A percentile compares a stretch with the other conserved stretches of the same genome.
These are phyloP conservation scores for Troglohyphantes excavatus DNA, from an alignment of 2,888 invertebrate genomes.

Conservation along the genomic window DNA sequence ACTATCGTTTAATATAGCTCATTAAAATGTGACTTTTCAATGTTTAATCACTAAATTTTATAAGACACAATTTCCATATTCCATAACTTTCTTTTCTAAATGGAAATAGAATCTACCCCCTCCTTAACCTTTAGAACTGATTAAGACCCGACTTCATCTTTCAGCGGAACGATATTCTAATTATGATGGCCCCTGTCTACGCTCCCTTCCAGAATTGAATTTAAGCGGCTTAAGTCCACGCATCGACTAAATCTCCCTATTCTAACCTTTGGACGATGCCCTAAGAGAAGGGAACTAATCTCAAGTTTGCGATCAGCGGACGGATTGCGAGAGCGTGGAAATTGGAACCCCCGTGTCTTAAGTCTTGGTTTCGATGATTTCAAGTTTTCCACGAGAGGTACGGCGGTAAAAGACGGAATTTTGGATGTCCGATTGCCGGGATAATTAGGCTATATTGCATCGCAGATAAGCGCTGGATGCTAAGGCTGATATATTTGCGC, in stretches of 20 bases:
- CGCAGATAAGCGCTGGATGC: constrained; percentile 23
- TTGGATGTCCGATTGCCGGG: constrained; percentile 37
- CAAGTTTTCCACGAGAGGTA: constrained; percentile 50
- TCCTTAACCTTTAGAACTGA: no score
- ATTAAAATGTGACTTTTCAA: no score
- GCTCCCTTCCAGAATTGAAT: constrained; percentile 49
- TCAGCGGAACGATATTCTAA: constrained; percentile 47
- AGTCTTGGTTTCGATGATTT: constrained; percentile 48
- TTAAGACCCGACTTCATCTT: neutral
- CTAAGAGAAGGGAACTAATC: constrained; percentile 44
- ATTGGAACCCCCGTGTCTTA: constrained; percentile 29
- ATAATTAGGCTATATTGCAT: constrained; percentile 51
- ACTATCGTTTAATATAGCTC: no score
- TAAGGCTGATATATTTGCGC: constrained; percentile 42
- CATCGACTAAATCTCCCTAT: constrained; percentile 51
- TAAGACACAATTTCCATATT: constrained; percentile 38
- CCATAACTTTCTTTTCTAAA: constrained; percentile 19
- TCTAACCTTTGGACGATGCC: constrained; percentile 44
- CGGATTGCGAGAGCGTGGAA: constrained; percentile 32
- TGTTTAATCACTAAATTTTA: no score
- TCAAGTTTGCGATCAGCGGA: constrained; percentile 47
- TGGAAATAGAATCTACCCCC: constrained; percentile 28
- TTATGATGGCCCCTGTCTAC: constrained; percentile 53
- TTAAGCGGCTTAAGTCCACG: constrained; percentile 49
- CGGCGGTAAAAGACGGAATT: constrained; percentile 37